phyloP scores from a whole-genome alignment of 2,797 vertebrate species.

The Myotis planiceps region DNA sequence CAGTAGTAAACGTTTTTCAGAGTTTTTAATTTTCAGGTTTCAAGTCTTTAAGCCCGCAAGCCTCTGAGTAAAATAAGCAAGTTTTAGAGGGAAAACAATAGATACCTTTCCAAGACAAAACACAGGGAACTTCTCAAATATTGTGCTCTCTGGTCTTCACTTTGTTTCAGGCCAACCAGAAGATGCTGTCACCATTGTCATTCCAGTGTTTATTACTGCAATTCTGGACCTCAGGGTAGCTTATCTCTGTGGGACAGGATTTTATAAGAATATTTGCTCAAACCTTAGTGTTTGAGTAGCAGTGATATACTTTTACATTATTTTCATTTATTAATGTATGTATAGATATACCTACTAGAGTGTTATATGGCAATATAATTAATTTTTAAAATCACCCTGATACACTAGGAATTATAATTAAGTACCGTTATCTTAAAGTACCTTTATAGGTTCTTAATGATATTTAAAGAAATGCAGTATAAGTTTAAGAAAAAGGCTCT shows the following conservation, averaged over 20 bases:
- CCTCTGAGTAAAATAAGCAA: not conserved
- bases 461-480: constrained; percentile 6
- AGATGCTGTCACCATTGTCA: not conserved
- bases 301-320: not conserved
- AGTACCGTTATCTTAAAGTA: not conserved
- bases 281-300: not conserved
- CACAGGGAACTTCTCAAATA: not conserved
- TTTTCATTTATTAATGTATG: not conserved
- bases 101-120: not conserved
- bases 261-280: constrained; percentile 19
- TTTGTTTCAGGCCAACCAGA: not conserved
- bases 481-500: not conserved
- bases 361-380: not conserved
- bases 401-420: constrained; percentile 25
- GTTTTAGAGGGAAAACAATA: not conserved
- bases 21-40: not conserved
- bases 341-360: not conserved
- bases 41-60: not conserved
- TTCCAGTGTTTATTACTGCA: not conserved
- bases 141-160: not conserved
- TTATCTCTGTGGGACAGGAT: not conserved
- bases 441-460: not conserved
- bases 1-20: not conserved
- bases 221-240: not conserved
- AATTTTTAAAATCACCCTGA: not conserved